Base-by-base conservation (phyloP, 2,113 vertebrate species). In the Calyptommatus sinebrachiatus region DNA sequence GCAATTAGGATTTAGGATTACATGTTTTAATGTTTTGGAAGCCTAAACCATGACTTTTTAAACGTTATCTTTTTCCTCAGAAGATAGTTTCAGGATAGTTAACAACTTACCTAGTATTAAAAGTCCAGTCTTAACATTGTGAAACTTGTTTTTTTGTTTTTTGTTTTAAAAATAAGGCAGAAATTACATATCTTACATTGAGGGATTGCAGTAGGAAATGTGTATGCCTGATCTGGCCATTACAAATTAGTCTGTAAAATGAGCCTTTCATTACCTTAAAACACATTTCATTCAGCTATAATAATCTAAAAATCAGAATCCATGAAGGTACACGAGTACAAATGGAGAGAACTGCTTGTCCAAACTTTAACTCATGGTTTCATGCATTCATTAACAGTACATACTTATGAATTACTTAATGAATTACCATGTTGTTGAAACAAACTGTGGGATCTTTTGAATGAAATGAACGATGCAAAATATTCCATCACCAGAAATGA, bases 401-500 rank as follows among this genome's bases (percentile, higher is more conserved):
- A 57, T 57, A n/a, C 26, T 18, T 68, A 41, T 26, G 3, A 26
- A 20, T 69, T 78, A 29, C 48, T 78, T 78, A 77, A 60, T 26
- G 16, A n/a, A 12, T 35, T n/a, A 14, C 5, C 26, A 26, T 26
- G 35, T 41, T 41, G 35, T 41, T 41, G 35, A 41, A 41, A 2
- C 35, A 41, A 53, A 18, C 35, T 83, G 67, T 11, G 11, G 11
- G 6, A 1, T 29, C 29, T 66, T 53, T 80, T 48, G 5, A 62
- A 83, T 28, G 45, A 67, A 82, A 1, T 11, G 26, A 60, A 0
- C n/a, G n/a, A n/a, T 45, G 45, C 41, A 35, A 0, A 28, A 18
- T 77, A 74, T 75, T 85, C 57, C 14, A 62, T 72, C 70, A 21
- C 83, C 73, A 65, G 78, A 71, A 77, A 12, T 83, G 88, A 77